These are phyloP conservation scores for Pelagia noctiluca DNA, from an alignment of 30 jellyfish, hydroid and myxozoan species.

Conservation along the genomic window DNA sequence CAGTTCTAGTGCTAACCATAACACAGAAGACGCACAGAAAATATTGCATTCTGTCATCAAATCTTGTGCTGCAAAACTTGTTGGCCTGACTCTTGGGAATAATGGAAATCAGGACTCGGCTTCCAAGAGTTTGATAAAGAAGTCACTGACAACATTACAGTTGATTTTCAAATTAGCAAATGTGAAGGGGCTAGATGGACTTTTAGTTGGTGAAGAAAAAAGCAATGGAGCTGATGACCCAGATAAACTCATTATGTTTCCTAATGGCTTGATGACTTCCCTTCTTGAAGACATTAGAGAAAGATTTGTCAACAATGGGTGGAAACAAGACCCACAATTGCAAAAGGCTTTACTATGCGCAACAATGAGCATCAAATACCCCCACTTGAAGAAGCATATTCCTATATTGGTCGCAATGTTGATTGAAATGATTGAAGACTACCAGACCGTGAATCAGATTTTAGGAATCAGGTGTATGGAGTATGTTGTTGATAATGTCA, in stretches of 20 bases:
- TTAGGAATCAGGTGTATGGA: constrained; percentile 70
- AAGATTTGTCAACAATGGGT: constrained; percentile 37
- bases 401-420: constrained; percentile 54
- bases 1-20: neutral
- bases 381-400: constrained; percentile 58
- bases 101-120: constrained; percentile 56
- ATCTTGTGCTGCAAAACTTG: neutral
- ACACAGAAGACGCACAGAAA: neutral
- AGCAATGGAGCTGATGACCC: neutral
- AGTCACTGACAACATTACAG: constrained; percentile 8
- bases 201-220: constrained; percentile 43
- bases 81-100: constrained; percentile 4
- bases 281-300: constrained; percentile 48
- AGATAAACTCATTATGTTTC: constrained; percentile 23
- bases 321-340: constrained; percentile 66
- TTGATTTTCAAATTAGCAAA: constrained; percentile 24
- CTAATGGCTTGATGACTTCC: constrained; percentile 38
- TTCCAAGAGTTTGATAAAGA: constrained; percentile 20
- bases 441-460: constrained; percentile 58
- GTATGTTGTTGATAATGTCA: constrained; percentile 66
- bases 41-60: neutral
- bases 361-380: constrained; percentile 65
- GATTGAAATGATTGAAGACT: constrained; percentile 68
- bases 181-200: neutral
- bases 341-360: constrained; percentile 52